Conservation (phyloP, 2,113 vertebrate species). For the Urocolius indicus region DNA sequence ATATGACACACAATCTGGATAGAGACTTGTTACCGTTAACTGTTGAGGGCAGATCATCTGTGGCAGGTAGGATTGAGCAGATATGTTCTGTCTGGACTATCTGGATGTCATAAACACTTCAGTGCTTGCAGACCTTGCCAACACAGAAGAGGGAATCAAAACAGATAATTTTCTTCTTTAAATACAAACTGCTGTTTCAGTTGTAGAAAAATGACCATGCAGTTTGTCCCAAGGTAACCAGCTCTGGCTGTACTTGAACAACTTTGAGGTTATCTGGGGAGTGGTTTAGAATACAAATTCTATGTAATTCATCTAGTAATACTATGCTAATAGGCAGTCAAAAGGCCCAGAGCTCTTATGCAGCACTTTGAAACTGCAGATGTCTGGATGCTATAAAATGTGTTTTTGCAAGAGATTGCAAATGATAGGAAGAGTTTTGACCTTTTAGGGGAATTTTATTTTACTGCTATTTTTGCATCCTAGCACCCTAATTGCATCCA, state of each 20-base stretch:
- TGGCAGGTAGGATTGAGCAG: conserved; percentile 83
- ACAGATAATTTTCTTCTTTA: fast-evolving
- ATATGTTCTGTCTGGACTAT: neutral
- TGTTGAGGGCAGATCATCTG: conserved; percentile 82
- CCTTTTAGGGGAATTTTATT: neutral
- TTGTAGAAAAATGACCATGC: neutral
- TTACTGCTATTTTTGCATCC: neutral
- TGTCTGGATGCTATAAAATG: neutral
- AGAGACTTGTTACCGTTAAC: conserved; percentile 32
- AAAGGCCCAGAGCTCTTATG: neutral
- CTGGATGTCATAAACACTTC: neutral
- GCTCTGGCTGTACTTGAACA: neutral
- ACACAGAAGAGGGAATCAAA: neutral
- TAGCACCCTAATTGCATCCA: neutral
- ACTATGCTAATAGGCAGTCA: neutral
- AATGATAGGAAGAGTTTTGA: neutral
- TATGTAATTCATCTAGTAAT: neutral
- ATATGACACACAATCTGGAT: conserved; percentile 80
- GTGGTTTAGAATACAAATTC: neutral
- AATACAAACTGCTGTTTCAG: neutral
- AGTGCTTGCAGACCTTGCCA: too few relatives aligned
- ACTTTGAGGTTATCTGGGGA: neutral
- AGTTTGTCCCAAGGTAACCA: neutral
- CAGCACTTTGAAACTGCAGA: neutral
- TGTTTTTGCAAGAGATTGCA: neutral